Conservation (phyloP, 2,888 invertebrate genomes). For the Esperia sulphurella region DNA sequence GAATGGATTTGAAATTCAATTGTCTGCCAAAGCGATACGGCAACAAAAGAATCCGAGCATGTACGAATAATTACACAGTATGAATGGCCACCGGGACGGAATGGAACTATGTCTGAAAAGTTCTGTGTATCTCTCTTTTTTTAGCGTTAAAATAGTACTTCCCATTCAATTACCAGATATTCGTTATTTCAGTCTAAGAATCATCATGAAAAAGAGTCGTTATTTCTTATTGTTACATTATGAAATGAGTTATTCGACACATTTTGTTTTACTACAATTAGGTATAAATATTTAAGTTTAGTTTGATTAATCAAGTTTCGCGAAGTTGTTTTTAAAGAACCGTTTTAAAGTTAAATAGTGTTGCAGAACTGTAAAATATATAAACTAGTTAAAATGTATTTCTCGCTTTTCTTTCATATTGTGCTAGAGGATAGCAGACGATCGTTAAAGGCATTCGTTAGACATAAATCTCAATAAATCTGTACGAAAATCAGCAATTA, state of each 20-base stretch:
- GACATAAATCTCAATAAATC: conserved; percentile 28
- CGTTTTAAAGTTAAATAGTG: too few relatives aligned
- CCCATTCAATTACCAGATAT: conserved; percentile 33
- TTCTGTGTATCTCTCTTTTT: conserved; percentile 37
- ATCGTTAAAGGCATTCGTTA: conserved; percentile 19
- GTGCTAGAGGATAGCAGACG: conserved; percentile 17
- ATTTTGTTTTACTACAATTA: neutral
- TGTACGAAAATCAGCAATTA: conserved; percentile 32
- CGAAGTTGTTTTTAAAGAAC: neutral
- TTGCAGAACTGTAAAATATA: conserved; percentile 3
- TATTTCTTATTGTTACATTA: too few relatives aligned
- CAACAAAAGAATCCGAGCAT: conserved; percentile 53
- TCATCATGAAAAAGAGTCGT: neutral
- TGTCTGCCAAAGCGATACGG: conserved; percentile 45
- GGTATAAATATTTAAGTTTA: neutral
- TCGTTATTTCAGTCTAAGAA: conserved; percentile 17
- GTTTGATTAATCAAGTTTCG: neutral
- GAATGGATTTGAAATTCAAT: conserved; percentile 52
- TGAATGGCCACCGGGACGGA: conserved; percentile 44
- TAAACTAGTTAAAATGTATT: conserved; percentile 11
- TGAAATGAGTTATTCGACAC: too few relatives aligned
- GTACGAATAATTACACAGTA: conserved; percentile 57
- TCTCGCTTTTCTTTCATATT: conserved; percentile 1
- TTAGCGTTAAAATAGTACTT: conserved; percentile 28
- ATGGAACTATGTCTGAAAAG: conserved; percentile 53